Base-by-base conservation (phyloP, 2,797 vertebrate species). In the Dipus sagitta region DNA sequence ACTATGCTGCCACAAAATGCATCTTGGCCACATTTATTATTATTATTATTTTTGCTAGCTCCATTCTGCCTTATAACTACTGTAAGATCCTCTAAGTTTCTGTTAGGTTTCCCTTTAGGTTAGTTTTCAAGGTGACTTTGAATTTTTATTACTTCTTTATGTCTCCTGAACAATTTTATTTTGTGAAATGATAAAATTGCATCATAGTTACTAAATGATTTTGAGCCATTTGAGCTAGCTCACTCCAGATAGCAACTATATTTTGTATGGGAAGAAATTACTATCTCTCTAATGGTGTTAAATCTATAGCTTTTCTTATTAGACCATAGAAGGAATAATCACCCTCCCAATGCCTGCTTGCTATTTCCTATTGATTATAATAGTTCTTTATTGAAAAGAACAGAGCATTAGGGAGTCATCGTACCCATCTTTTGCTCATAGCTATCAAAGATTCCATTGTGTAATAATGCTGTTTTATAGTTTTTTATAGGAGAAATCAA, bases 61-160 rank as follows among this genome's bases (percentile, higher is more conserved):
- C 2, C n/a, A 72, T 26, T 78, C 23, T 81, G 26, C 58, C 62
- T 52, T 81, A 1, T 34, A 32, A 71, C 11, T 71, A 32, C 2
- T 30, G 10, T n/a, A 78, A 62, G 8, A 68, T 64, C 30, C 34
- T 77, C 1, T 47, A 54, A 32, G n/a, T 72, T 54, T 67, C 80
- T 89, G 23, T 68, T 77, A 86, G 6, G 2, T 21, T 62, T n/a
- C 38, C 80, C 30, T 93, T 82, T n/a, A 62, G 47, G 65, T 82
- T 77, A 68, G 24, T 70, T 92, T 95, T 92, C 76, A 86, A 95
- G 76, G 68, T 78, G 74, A 18, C 85, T 96, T 67, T 93, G 28
- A 91, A 79, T 72, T 95, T 74, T 86, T 76, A 64, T 64, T 30
- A 26, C 28, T 88, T 47, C 68, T 90, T 34, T 84, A 42, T 80